Percentiles rank a stretch among this genome's conserved stretches.
These are phyloP conservation scores for Rhabdornis inornatus DNA, from an alignment of 2,113 vertebrate species.

Conservation along the genomic window DNA sequence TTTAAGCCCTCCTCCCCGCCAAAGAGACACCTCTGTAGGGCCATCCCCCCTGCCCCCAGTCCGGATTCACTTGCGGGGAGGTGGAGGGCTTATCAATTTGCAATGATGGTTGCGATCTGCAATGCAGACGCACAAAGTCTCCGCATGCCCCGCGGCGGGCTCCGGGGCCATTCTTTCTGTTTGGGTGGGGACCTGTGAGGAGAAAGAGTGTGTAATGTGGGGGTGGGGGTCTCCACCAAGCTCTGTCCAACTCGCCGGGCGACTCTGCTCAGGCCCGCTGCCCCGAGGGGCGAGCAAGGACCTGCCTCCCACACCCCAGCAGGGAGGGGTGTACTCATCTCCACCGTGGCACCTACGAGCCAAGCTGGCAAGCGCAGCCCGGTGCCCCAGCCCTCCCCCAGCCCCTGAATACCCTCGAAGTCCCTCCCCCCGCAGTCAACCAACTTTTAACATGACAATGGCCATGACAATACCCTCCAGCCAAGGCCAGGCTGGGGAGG, in stretches of 20 bases:
- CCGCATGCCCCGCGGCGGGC: neutral
- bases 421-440: conserved; percentile 20
- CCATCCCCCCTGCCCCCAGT: rapidly evolving
- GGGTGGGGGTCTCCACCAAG: neutral
- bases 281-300: neutral
- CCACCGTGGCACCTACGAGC: neutral
- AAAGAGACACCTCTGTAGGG: rapidly evolving
- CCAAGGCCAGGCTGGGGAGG: neutral
- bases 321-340: neutral
- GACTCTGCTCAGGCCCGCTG: neutral
- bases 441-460: conserved; percentile 57
- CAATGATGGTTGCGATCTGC: neutral
- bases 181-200: neutral
- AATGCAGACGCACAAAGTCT: neutral
- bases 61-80: neutral
- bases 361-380: neutral
- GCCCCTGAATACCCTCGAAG: neutral
- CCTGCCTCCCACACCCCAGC: neutral
- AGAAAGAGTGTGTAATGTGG: neutral
- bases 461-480: neutral
- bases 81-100: neutral
- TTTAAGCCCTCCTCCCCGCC: neutral
- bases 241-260: neutral
- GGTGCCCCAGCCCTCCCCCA: neutral
- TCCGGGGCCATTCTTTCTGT: neutral